Evolutionary conservation across 2,888 invertebrate species (phyloP), one percentile per base, ranked within the genome.

Genomic region (Linnaemya tessellans): DNA sequence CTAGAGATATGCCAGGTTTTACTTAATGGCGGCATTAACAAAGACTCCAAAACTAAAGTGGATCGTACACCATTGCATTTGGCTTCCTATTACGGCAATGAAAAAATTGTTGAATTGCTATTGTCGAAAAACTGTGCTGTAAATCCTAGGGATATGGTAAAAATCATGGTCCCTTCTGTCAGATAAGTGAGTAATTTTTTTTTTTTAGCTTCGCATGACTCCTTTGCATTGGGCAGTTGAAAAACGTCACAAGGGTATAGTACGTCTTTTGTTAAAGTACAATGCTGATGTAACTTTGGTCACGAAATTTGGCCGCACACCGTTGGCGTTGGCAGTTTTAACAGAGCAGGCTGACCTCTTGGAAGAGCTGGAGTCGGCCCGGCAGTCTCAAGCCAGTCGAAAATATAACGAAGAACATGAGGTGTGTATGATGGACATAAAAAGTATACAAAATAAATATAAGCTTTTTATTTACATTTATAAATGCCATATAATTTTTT

Each of bases 191-290:
- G 0, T 65, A 30, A 20, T 1, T 71, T 25, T 62, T n/a, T 25
- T 22, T 1, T 60, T 18, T 58, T 89, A 97, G 97, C 92, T 97
- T 20, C 94, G 95, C 89, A 97, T 97, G 98, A 98, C 98, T 56
- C 97, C 98, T 51, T 93, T 98, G 80, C 98, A 98, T 93, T 98
- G 98, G 98, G 98, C 98, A 8, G 96, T 96, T 56, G 97, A 97
- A 93, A 95, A 96, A 89, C 95, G 96, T 0, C 96, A 97, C 93
- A 92, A 94, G 30, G 93, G 94, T 82, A 94, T 96, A 64, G 96
- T 96, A 58, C 94, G 95, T 73, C 91, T 95, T 86, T 93, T 98
- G 87, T 92, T 98, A 67, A 94, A 94, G 80, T 93, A 95, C 89
- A 97, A 97, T 73, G 97, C 98, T 0, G 95, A 96, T 91, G 94